Conservation (phyloP, 2,797 vertebrate genomes). For the Gallinago solitaria region DNA sequence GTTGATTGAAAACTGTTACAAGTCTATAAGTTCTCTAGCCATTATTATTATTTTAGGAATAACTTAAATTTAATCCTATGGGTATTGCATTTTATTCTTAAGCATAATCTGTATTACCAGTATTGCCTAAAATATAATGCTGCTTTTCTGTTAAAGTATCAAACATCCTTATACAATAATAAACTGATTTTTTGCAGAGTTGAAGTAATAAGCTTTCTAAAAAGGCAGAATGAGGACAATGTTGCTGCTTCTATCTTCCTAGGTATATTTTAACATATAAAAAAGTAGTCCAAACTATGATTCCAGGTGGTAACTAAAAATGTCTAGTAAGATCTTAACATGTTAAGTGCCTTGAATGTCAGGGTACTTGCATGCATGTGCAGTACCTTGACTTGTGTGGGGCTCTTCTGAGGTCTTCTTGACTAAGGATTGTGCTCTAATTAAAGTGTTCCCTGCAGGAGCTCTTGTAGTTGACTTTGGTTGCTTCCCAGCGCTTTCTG, state of each 20-base stretch:
- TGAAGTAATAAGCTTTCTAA: conserved; percentile 18
- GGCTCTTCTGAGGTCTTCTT: background rate
- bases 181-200: conserved; percentile 32
- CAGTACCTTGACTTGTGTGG: background rate
- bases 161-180: background rate
- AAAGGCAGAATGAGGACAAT: conserved; percentile 58
- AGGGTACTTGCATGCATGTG: background rate
- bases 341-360: background rate
- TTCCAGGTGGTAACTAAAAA: conserved; percentile 53
- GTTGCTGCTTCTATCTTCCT: conserved; percentile 21
- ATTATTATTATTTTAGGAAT: background rate
- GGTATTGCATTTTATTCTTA: background rate
- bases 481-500: background rate
- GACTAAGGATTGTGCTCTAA: background rate
- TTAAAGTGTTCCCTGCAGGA: background rate
- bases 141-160: background rate
- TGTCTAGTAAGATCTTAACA: background rate
- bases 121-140: background rate
- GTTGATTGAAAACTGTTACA: background rate
- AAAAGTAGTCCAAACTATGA: conserved; percentile 35
- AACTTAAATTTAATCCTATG: background rate
- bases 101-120: background rate
- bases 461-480: background rate
- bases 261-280: background rate
- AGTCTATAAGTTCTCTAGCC: background rate